Evolutionary conservation across 2,888 invertebrate genomes (phyloP).

Genomic region (Lottia scabra): DNA sequence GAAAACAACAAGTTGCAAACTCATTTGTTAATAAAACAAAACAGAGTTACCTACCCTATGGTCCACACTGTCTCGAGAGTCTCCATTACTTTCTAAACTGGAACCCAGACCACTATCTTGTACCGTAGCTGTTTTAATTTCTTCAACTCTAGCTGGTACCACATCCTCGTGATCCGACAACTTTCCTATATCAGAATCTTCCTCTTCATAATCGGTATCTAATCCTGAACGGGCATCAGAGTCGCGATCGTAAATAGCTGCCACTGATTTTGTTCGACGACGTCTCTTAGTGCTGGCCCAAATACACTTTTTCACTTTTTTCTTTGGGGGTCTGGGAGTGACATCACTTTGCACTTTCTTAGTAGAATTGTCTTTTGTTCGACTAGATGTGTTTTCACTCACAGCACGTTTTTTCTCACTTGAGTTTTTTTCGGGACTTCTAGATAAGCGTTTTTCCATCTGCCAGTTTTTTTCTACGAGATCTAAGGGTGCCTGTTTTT

Average conservation of each 20-base stretch:
- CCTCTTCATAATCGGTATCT: slow-evolving; percentile 13
- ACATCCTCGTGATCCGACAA: slow-evolving; percentile 5
- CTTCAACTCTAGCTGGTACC: slow-evolving; percentile 3
- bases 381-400: background rate
- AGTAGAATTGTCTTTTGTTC: slow-evolving; percentile 6
- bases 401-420: background rate
- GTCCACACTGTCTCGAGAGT: slow-evolving; percentile 57
- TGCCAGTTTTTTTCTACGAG: slow-evolving; percentile 43
- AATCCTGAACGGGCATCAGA: slow-evolving; percentile 10
- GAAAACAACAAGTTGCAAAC: too few relatives aligned
- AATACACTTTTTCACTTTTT: slow-evolving; percentile 28
- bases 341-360: slow-evolving; percentile 6
- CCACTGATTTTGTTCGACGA: slow-evolving; percentile 12
- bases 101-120: slow-evolving; percentile 58
- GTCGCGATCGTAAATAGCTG: background rate
- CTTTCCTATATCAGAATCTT: slow-evolving; percentile 19
- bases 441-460: slow-evolving; percentile 19
- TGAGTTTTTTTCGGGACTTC: slow-evolving; percentile 5
- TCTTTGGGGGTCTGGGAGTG: slow-evolving; percentile 13
- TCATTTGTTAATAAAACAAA: too few relatives aligned
- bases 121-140: slow-evolving; percentile 11
- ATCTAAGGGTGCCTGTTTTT: slow-evolving; percentile 41
- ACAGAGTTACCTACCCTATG: slow-evolving; percentile 33
- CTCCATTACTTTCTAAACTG: slow-evolving; percentile 58
- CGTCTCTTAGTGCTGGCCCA: slow-evolving; percentile 25